phyloP scores from a whole-genome alignment of 1,140 invertebrate genomes.

The Campoletis sonorensis region DNA sequence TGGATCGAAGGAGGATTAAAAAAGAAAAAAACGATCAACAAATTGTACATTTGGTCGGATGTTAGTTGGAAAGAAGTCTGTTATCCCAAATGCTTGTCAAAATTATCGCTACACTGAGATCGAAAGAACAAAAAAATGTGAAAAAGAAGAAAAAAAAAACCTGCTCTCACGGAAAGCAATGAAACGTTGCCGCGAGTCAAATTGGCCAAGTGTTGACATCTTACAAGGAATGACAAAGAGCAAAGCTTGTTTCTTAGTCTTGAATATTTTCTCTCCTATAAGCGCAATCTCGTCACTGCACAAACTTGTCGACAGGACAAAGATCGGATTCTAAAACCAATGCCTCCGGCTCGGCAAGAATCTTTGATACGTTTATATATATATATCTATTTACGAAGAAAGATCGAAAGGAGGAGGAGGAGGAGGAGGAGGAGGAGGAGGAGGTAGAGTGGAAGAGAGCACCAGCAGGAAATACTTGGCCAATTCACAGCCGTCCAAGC shows the following conservation, averaged over 20 bases:
- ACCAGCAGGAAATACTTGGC: slow-evolving; percentile 37
- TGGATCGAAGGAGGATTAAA: too few relatives aligned
- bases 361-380: neutral
- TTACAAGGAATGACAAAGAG: neutral
- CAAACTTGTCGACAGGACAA: slow-evolving; percentile 30
- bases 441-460: slow-evolving; percentile 4
- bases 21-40: too few relatives aligned
- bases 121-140: too few relatives aligned
- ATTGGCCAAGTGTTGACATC: too few relatives aligned
- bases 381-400: neutral
- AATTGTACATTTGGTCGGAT: too few relatives aligned
- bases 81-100: too few relatives aligned
- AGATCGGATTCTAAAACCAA: slow-evolving; percentile 23
- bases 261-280: neutral
- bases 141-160: too few relatives aligned
- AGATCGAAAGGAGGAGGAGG: neutral
- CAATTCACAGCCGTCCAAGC: slow-evolving; percentile 38
- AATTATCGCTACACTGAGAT: too few relatives aligned
- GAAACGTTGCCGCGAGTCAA: too few relatives aligned
- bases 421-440: slow-evolving; percentile 1
- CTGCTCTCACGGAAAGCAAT: too few relatives aligned
- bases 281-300: neutral
- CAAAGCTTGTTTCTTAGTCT: neutral
- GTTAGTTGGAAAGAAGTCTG: too few relatives aligned
- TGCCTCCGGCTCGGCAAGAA: slow-evolving; percentile 2